Evolutionary conservation across 1,140 invertebrate species (phyloP).

Genomic region (Notospermus geniculatus): DNA sequence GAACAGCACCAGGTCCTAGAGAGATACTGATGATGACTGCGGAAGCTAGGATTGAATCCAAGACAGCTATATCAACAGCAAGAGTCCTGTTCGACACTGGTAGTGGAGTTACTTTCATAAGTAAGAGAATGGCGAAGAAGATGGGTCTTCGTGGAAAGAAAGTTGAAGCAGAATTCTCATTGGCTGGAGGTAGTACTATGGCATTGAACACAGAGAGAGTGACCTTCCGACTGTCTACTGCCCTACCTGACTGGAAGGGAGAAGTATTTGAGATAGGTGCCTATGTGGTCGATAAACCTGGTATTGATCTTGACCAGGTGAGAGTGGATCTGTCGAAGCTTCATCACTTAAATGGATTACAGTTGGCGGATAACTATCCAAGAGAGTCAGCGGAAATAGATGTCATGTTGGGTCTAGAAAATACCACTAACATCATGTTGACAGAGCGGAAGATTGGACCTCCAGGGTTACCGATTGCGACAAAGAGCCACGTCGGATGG

Average conservation of each 20-base stretch:
- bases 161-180: no score
- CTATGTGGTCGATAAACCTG: not conserved
- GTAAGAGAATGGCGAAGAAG: no score
- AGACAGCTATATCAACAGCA: not conserved
- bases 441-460: not conserved
- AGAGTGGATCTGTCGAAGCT: not conserved
- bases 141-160: no score
- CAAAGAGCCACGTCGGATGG: not conserved
- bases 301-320: not conserved
- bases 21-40: no score
- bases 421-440: not conserved
- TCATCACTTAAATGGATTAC: not conserved
- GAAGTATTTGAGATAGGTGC: not conserved
- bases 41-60: no score
- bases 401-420: not conserved
- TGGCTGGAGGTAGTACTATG: not conserved
- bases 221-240: not conserved
- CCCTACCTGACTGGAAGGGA: not conserved
- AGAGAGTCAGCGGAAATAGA: not conserved
- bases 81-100: not conserved
- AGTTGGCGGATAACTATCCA: not conserved
- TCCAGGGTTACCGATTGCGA: not conserved
- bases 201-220: not conserved
- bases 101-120: not conserved
- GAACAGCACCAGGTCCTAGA: no score